Conservation (phyloP, 2,888 invertebrate genomes). For the Cerastis leucographa region DNA sequence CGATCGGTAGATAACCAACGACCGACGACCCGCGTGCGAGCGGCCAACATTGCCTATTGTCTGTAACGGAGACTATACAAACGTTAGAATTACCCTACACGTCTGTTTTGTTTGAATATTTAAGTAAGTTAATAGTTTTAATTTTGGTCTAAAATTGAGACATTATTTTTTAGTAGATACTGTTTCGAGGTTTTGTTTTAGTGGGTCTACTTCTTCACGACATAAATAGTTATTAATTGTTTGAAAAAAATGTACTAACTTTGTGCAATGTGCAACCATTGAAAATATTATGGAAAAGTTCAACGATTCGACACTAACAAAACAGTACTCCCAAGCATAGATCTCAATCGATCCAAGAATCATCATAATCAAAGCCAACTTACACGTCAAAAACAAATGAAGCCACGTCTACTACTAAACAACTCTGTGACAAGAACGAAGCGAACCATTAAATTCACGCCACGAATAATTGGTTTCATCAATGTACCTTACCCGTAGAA, state of each 20-base stretch:
- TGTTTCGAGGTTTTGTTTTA: slow-evolving; percentile 19
- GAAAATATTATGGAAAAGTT: neutral
- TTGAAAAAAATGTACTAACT: neutral
- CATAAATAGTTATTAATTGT: neutral
- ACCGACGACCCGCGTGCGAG: slow-evolving; percentile 85
- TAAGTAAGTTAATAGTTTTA: slow-evolving; percentile 63
- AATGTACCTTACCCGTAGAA: slow-evolving; percentile 72
- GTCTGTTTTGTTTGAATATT: slow-evolving; percentile 53
- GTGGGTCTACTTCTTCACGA: neutral
- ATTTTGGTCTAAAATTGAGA: slow-evolving; percentile 37
- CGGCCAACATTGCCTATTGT: slow-evolving; percentile 81
- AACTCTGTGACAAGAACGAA: slow-evolving; percentile 67
- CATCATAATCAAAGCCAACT: neutral
- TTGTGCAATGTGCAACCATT: neutral
- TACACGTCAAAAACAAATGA: slow-evolving; percentile 34
- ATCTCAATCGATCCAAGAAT: too few relatives aligned
- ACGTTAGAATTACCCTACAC: slow-evolving; percentile 67
- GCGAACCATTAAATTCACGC: slow-evolving; percentile 82
- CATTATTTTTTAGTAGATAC: slow-evolving; percentile 27
- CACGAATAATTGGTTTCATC: slow-evolving; percentile 85
- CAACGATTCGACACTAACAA: neutral
- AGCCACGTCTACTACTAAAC: slow-evolving; percentile 56
- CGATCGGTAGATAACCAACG: slow-evolving; percentile 86
- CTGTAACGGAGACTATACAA: slow-evolving; percentile 74
- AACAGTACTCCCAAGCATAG: neutral